phyloP scores from a whole-genome alignment of 1,140 invertebrate genomes.

The Rhynchophorus ferrugineus region DNA sequence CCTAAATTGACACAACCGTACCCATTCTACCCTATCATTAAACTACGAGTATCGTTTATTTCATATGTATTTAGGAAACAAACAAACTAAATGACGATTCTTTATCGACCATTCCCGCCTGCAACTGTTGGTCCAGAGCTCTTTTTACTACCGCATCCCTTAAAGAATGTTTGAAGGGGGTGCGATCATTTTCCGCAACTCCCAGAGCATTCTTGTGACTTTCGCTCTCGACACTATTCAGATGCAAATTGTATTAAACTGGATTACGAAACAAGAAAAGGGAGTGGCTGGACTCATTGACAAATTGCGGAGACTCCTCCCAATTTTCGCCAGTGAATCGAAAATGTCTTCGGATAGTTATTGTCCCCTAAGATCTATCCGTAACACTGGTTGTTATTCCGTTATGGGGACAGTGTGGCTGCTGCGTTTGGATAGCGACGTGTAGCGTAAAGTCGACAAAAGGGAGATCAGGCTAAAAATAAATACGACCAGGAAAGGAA shows the following conservation, averaged over 20 bases:
- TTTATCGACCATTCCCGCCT: too few relatives aligned
- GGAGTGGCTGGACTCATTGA: slow-evolving; percentile 16
- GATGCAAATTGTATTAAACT: slow-evolving; percentile 15
- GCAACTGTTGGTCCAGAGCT: too few relatives aligned
- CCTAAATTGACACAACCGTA: too few relatives aligned
- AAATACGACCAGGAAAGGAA: slow-evolving; percentile 15
- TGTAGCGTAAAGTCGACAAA: slow-evolving; percentile 1
- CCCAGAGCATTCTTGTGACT: slow-evolving; percentile 2
- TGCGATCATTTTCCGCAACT: neutral
- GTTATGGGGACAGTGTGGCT: neutral
- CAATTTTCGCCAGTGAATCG: slow-evolving; percentile 13
- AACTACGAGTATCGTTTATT: too few relatives aligned
- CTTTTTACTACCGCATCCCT: too few relatives aligned
- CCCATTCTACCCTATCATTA: too few relatives aligned
- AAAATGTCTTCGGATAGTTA: slow-evolving; percentile 11
- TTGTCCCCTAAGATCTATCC: slow-evolving; percentile 16
- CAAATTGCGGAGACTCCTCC: slow-evolving; percentile 18
- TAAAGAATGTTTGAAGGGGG: too few relatives aligned
- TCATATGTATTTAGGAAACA: too few relatives aligned
- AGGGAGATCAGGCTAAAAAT: slow-evolving; percentile 2
- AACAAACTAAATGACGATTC: too few relatives aligned
- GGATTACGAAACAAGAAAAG: slow-evolving; percentile 22
- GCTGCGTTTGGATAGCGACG: neutral
- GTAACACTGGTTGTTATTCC: slow-evolving; percentile 13
- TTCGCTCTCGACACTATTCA: slow-evolving; percentile 11